These are phyloP conservation scores for Solenopsis invicta DNA, from an alignment of 1,140 invertebrate genomes.

Conservation along the genomic window DNA sequence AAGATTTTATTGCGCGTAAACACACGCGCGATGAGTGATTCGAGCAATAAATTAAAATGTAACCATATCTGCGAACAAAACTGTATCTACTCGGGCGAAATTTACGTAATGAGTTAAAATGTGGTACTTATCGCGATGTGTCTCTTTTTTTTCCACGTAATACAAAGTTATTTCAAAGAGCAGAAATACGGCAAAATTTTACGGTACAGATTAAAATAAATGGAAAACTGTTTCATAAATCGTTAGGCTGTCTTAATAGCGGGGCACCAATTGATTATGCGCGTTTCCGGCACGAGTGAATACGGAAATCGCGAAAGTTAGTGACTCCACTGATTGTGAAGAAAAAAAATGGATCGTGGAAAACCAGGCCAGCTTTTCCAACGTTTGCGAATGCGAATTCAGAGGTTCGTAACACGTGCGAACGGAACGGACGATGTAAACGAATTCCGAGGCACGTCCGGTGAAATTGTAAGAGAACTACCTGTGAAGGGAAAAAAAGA, in stretches of 20 bases:
- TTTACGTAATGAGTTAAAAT: background rate
- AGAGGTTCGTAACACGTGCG: background rate
- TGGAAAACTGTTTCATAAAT: background rate
- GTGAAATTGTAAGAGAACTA: conserved; percentile 37
- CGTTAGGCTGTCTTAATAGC: background rate
- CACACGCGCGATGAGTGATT: conserved; percentile 13
- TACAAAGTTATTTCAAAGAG: background rate
- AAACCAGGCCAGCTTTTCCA: conserved; percentile 25
- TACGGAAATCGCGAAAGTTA: background rate
- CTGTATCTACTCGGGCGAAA: background rate
- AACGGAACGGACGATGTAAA: background rate
- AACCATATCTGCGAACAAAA: background rate
- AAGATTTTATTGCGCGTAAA: conserved; percentile 36
- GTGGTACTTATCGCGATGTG: background rate
- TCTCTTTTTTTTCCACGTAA: background rate
- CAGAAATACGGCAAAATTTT: background rate
- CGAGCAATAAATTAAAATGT: conserved; percentile 17
- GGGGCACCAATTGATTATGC: background rate
- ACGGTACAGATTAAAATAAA: background rate
- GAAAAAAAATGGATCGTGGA: background rate
- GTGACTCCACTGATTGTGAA: background rate
- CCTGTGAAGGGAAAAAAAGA: background rate
- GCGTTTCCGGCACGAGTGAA: background rate
- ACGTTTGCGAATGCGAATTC: background rate
- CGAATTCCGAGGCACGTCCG: background rate